Evolutionary conservation across 1,140 invertebrate genomes (phyloP).

Genomic region (Cydia splendana): DNA sequence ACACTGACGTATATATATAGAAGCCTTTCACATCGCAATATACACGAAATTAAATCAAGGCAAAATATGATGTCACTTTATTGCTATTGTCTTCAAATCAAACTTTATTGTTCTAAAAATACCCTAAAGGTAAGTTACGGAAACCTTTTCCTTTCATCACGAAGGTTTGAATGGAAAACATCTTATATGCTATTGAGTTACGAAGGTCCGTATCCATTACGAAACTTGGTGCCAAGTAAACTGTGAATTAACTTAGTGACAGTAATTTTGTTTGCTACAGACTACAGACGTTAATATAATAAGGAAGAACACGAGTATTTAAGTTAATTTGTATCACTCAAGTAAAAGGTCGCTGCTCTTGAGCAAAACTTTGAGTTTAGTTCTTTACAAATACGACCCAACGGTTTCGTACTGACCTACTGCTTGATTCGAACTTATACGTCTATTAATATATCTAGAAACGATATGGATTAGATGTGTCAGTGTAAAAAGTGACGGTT

Average conservation of each 20-base stretch:
- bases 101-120: constrained; percentile 1
- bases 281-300: not conserved
- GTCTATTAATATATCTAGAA: no score
- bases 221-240: not conserved
- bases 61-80: no score
- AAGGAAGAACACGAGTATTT: constrained; percentile 4
- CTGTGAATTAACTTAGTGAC: constrained; percentile 13
- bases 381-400: no score
- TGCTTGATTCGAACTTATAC: no score
- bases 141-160: not conserved
- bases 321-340: not conserved
- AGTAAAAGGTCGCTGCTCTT: not conserved
- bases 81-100: not conserved
- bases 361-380: no score
- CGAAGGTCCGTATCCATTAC: not conserved
- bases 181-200: not conserved
- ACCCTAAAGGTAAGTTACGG: not conserved
- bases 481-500: no score
- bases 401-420: no score
- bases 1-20: no score
- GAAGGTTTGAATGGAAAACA: not conserved
- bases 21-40: no score
- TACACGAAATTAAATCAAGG: no score
- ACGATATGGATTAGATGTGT: no score
- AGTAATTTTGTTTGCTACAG: constrained; percentile 7